phyloP scores from a whole-genome alignment of 2,113 vertebrate genomes.

The Bubo blakistoni region DNA sequence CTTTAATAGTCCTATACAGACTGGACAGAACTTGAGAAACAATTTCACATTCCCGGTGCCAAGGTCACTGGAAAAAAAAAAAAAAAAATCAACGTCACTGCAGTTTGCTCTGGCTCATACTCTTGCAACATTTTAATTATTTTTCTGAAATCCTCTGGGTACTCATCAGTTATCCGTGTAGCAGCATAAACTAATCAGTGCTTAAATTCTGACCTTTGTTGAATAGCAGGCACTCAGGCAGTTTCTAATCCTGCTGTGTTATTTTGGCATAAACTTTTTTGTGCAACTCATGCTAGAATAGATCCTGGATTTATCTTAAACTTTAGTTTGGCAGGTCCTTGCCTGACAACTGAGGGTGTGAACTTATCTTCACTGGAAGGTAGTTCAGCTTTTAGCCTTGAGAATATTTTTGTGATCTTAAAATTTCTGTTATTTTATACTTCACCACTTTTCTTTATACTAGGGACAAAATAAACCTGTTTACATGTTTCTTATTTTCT shows the following conservation, averaged over 20 bases:
- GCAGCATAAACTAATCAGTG: not conserved
- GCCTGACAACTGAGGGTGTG: not conserved
- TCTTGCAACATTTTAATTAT: not conserved
- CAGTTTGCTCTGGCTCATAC: not conserved
- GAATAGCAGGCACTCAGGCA: not conserved
- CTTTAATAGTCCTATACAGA: not conserved
- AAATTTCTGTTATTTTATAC: not conserved
- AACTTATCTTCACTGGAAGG: not conserved
- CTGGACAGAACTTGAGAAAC: not conserved
- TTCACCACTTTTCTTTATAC: not conserved
- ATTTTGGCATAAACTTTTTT: not conserved
- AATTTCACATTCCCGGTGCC: not conserved
- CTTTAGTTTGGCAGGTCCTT: not conserved
- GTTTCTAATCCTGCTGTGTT: not conserved
- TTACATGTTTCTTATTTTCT: not conserved
- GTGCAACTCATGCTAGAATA: not conserved
- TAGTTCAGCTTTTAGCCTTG: not conserved
- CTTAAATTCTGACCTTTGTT: conserved; percentile 19
- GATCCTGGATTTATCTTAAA: not conserved
- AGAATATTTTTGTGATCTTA: not conserved
- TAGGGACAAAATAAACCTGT: not conserved
- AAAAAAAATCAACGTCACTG: not conserved
- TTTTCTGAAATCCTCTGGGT: not conserved
- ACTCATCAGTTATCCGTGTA: not conserved
- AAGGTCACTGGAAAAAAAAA: not conserved